A percentile compares a stretch with the other conserved stretches of the same genome.
phyloP scores from a whole-genome alignment of 1,140 invertebrate genomes.

The Drosophila asahinai region DNA sequence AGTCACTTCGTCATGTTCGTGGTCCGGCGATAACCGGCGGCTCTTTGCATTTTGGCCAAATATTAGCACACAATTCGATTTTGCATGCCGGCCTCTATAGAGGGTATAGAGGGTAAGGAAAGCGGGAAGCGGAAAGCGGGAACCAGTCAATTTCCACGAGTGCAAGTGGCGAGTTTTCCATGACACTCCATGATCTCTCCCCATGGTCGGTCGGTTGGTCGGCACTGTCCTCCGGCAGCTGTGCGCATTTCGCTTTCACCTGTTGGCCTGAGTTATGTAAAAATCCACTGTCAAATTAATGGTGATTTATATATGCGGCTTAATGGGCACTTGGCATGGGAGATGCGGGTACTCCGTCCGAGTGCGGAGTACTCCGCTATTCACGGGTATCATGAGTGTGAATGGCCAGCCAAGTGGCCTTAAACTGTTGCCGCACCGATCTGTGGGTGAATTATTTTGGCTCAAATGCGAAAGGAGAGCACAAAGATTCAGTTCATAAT shows the following conservation, averaged over 20 bases:
- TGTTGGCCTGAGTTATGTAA: slow-evolving; percentile 77
- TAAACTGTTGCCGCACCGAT: slow-evolving; percentile 19
- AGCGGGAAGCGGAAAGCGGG: background rate
- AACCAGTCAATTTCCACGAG: slow-evolving; percentile 73
- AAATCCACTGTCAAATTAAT: slow-evolving; percentile 79
- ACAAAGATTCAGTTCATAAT: slow-evolving; percentile 5
- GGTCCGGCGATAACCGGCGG: slow-evolving; percentile 33
- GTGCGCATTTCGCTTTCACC: slow-evolving; percentile 76
- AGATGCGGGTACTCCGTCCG: slow-evolving; percentile 33
- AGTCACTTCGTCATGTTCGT: slow-evolving; percentile 66
- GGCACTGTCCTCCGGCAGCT: slow-evolving; percentile 54
- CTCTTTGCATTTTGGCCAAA: slow-evolving; percentile 57
- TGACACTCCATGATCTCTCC: slow-evolving; percentile 39
- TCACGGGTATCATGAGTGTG: slow-evolving; percentile 31
- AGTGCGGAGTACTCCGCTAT: background rate
- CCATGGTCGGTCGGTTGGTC: background rate
- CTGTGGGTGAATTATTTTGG: slow-evolving; percentile 18
- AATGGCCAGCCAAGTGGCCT: slow-evolving; percentile 32
- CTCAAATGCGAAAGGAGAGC: slow-evolving; percentile 11
- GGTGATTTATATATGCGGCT: slow-evolving; percentile 72
- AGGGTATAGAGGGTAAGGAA: background rate
- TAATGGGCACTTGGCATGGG: slow-evolving; percentile 64
- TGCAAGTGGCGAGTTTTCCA: slow-evolving; percentile 75
- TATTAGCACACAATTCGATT: slow-evolving; percentile 82
- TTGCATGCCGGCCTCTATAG: slow-evolving; percentile 58